Base-by-base conservation (phyloP, 2,797 vertebrate genomes). In the Pseudotriccus pelzelni region DNA sequence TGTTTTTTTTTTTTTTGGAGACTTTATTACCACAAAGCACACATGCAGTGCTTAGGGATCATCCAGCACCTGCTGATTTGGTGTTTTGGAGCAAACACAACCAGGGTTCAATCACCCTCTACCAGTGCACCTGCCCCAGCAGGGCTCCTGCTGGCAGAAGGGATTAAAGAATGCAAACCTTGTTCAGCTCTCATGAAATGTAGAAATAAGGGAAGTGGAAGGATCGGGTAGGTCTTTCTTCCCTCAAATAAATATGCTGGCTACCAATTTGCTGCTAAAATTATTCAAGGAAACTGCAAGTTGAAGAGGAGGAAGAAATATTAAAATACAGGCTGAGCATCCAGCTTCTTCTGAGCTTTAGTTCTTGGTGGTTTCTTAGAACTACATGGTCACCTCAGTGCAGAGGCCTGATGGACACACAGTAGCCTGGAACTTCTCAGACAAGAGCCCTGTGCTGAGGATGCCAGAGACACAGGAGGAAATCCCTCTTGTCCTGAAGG, bases 1-100 rank as follows among this genome's bases (percentile, higher is more conserved):
- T 89, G 84, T 60, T 82, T 89, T 86, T 60, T 67, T 84, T 60
- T 84, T 89, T 86, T 60, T 64, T 23, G 30, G 43, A 70, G 50
- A 28, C 50, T 78, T 85, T 36, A 39, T 46, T 19, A 39, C 37
- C 69, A 46, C 10, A 32, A 39, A 86, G 34, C 44, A 87, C n/a
- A 47, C 0, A 1, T 30, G 17, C 22, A 72, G 22, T 2, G 16
- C 32, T 30, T 2, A 36, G 22, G 17, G 13, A 66, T 30, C 52
- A 75, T 3, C 41, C 28, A 76, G 15, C 44, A 44, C 64, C 79
- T 67, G 59, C 62, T 46, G 37, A 30, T n/a, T n/a, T 25, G 14
- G 4, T 24, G 23, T 52, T 87, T 62, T 89, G 58, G 30, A 72
- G 69, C 3, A 81, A 83, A 62, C 34, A 39, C 28, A 23, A 34